Evolutionary conservation across 2,113 vertebrate genomes (phyloP).

Genomic region (Tautogolabrus adspersus): DNA sequence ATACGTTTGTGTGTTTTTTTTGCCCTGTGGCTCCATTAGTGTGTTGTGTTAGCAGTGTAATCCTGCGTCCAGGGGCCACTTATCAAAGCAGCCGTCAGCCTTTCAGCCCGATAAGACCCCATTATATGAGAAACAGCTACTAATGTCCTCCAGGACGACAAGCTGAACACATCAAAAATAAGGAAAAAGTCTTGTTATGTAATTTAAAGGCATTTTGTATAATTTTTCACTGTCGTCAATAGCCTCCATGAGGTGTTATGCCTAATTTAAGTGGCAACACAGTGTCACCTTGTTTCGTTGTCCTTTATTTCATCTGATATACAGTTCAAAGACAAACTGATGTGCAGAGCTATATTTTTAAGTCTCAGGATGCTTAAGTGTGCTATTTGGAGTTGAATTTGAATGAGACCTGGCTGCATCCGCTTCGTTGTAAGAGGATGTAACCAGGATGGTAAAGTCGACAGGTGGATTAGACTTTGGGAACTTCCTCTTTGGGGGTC

Average conservation of each 20-base stretch:
- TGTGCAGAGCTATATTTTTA: neutral
- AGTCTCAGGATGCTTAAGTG: neutral
- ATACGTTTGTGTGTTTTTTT: neutral
- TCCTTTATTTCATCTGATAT: too few relatives aligned
- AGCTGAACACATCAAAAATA: neutral
- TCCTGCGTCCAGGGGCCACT: slow-evolving; percentile 62
- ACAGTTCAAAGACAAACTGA: too few relatives aligned
- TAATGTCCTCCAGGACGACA: neutral
- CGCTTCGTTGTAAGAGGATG: neutral
- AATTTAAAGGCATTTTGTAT: too few relatives aligned
- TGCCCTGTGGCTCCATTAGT: slow-evolving; percentile 62
- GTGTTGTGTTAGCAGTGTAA: slow-evolving; percentile 56
- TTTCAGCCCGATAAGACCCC: slow-evolving; percentile 68
- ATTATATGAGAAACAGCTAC: slow-evolving; percentile 49
- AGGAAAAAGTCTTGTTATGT: too few relatives aligned
- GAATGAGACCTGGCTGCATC: slow-evolving; percentile 41
- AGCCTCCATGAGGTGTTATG: too few relatives aligned
- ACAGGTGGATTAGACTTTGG: slow-evolving; percentile 47
- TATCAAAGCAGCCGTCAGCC: slow-evolving; percentile 74
- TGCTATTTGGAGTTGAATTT: slow-evolving; percentile 46
- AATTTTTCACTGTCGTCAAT: too few relatives aligned
- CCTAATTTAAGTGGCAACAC: too few relatives aligned
- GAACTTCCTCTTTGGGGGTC: slow-evolving; percentile 1
- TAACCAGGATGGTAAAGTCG: too few relatives aligned
- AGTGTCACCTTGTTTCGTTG: too few relatives aligned